Evolutionary conservation across 1,140 invertebrate genomes (phyloP).

Genomic region (Brachionus paranguensis): DNA sequence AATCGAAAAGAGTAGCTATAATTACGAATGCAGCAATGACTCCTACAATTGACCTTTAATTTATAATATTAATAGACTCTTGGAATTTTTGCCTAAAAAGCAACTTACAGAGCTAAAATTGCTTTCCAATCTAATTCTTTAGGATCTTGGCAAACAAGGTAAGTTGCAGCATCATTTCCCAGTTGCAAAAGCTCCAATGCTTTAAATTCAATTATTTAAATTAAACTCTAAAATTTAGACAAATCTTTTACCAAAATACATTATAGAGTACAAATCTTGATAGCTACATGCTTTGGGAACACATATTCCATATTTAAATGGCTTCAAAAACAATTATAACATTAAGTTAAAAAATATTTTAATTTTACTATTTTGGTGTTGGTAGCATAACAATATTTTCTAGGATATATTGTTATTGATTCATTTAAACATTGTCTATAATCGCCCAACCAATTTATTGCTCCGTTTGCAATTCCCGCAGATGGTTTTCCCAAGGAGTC

Average conservation of each 20-base stretch:
- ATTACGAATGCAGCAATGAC: background rate
- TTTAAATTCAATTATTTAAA: background rate
- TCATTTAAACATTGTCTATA: constrained; percentile 49
- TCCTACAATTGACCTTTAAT: background rate
- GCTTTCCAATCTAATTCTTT: background rate
- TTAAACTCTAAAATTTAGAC: background rate
- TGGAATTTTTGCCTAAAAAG: too few species aligned
- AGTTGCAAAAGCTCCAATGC: background rate
- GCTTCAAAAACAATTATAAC: background rate
- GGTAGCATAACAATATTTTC: background rate
- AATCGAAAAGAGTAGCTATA: background rate
- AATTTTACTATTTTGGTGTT: constrained; percentile 3
- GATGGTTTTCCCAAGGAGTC: background rate
- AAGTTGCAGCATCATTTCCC: background rate
- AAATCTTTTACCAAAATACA: background rate
- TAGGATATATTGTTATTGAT: background rate
- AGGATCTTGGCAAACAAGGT: background rate
- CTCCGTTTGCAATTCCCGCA: background rate
- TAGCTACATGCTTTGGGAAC: background rate
- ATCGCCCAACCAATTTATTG: constrained; percentile 47
- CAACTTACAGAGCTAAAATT: background rate
- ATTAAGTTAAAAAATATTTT: background rate
- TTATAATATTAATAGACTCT: too few species aligned
- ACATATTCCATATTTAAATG: constrained; percentile 41
- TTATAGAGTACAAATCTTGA: background rate